Base-by-base conservation (phyloP, 2,113 vertebrate genomes). In the Shinisaurus crocodilurus region DNA sequence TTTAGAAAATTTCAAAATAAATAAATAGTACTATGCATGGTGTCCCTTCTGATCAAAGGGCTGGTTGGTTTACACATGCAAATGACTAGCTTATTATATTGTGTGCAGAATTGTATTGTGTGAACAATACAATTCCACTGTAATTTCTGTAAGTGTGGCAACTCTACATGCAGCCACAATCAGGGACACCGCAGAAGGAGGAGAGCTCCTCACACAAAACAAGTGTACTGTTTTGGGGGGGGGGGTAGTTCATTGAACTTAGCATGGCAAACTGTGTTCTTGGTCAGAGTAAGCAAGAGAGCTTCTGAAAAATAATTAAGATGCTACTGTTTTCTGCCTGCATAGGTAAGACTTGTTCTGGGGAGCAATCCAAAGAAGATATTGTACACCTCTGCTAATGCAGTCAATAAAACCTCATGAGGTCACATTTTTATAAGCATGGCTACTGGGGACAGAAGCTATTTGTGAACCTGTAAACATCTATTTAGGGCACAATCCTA, bases 371-470 rank as follows among this genome's bases (percentile, higher is more conserved):
- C 91, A 94, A 95, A 94, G 6, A 23, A 95, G 93, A 83, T 88
- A 95, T 95, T 89, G 94, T 93, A 84, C 91, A 88, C 89, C 88
- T 92, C 82, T 84, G 92, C 86, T 89, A 54, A 87, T 81, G 80
- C 92, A 96, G 92, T 94, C 93, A n/a, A 94, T 95, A 94, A 95
- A 92, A 91, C 92, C 91, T 94, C 92, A 93, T 81, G 92, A 93
- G 91, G 40, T 60, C 77, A 88, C 87, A 91, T 92, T 94, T 90
- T 92, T 95, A 94, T 79, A 50, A 94, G 37, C 1, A 40, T 6
- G 34, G 57, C 72, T 85, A 88, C 57, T 84, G 70, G 82, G 37
- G 81, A 18, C 29, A 60, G 37, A 93, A 92, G 70, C 87, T 50
- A 72, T 88, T 63, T 20, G 70, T 90, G 89, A 94, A 93, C 75